These are phyloP conservation scores for Apodemia duryi DNA, from an alignment of 2,888 invertebrate genomes.

Conservation along the genomic window DNA sequence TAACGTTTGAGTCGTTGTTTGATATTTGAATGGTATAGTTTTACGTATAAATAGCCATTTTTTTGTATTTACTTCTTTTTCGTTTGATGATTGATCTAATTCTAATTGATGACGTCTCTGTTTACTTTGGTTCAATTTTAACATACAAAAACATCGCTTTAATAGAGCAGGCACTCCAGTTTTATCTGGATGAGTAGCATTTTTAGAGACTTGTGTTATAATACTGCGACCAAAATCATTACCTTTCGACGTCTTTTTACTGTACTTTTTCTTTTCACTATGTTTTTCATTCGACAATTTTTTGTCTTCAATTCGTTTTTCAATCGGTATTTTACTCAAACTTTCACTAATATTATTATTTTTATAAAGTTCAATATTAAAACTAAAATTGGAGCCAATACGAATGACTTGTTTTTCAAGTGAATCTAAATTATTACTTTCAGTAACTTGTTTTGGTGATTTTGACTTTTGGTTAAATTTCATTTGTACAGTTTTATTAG, in stretches of 20 bases:
- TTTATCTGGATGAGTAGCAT: not conserved
- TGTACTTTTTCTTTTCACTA: not conserved
- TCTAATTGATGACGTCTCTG: slow-evolving; percentile 3
- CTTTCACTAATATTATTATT: not conserved
- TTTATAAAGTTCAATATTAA: slow-evolving; percentile 21
- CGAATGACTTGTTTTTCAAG: not conserved
- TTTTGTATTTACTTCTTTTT: not conserved
- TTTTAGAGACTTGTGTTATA: not conserved
- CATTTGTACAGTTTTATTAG: not conserved
- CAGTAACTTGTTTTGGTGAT: not conserved
- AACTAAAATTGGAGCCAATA: slow-evolving; percentile 30
- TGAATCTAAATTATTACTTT: not conserved
- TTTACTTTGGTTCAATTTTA: slow-evolving; percentile 19
- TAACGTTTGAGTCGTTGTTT: slow-evolving; percentile 24
- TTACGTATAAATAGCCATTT: not conserved
- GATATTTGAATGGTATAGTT: not conserved
- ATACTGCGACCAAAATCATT: not conserved
- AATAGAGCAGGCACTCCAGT: not conserved
- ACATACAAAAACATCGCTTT: slow-evolving; percentile 27
- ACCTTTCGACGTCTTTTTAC: not conserved
- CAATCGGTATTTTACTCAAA: not conserved
- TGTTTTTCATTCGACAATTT: not conserved
- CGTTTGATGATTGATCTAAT: slow-evolving; percentile 29
- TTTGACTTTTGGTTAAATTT: not conserved
- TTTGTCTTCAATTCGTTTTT: not conserved